Percentiles rank a stretch among this genome's conserved stretches.
Evolutionary conservation across 2,888 invertebrate genomes (phyloP).

Genomic region (Caenorhabditis wallacei): DNA sequence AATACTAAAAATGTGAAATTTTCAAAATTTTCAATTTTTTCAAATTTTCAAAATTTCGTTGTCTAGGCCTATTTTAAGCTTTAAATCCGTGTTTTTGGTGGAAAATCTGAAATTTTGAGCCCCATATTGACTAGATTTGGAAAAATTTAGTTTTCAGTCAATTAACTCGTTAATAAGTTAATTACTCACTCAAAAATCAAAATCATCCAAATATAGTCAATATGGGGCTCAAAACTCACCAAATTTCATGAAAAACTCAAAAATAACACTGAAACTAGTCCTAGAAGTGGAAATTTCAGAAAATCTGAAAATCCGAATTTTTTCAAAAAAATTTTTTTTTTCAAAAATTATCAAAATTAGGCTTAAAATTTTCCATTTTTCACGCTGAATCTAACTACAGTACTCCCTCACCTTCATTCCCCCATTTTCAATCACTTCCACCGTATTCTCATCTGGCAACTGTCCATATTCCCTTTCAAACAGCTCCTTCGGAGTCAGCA

Average conservation of each 20-base stretch:
- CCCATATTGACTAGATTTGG: not conserved
- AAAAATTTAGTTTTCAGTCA: no score
- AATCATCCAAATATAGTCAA: not conserved
- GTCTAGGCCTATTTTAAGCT: not conserved
- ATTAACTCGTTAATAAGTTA: no score
- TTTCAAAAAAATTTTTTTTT: no score
- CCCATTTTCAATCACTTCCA: not conserved
- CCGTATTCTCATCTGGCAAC: not conserved
- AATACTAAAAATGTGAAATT: not conserved
- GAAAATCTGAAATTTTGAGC: not conserved
- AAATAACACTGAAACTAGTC: no score
- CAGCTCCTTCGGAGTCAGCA: conserved; percentile 1
- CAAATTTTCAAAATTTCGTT: no score
- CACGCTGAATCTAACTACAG: no score
- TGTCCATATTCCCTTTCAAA: conserved; percentile 2
- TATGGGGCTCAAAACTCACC: not conserved
- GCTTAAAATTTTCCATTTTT: no score
- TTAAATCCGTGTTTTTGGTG: not conserved
- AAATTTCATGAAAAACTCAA: not conserved
- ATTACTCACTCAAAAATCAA: no score
- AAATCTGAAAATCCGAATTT: no score
- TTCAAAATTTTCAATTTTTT: not conserved
- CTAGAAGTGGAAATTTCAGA: no score
- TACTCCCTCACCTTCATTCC: not conserved
- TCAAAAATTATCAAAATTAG: no score